These are phyloP conservation scores for Eleginops maclovinus DNA, from an alignment of 2,113 vertebrate genomes.

Conservation along the genomic window DNA sequence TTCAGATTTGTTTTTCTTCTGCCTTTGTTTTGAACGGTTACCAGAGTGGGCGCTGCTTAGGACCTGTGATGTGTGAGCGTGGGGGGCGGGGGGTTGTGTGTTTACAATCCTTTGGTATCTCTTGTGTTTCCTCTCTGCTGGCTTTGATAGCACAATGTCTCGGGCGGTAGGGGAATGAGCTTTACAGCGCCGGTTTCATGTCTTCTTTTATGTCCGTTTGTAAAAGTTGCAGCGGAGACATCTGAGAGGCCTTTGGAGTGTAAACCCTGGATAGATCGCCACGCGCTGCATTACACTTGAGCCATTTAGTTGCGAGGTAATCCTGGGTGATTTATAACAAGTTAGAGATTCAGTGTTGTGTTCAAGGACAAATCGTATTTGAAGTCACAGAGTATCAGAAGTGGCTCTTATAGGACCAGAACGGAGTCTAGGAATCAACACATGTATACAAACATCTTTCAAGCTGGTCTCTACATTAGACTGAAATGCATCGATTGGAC, in stretches of 20 bases:
- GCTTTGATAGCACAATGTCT: constrained; percentile 70
- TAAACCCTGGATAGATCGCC: constrained; percentile 40
- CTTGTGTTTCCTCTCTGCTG: constrained; percentile 65
- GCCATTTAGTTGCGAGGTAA: constrained; percentile 37
- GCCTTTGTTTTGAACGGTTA: constrained; percentile 27
- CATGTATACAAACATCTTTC: too few species aligned
- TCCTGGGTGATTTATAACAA: constrained; percentile 31
- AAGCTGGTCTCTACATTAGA: too few species aligned
- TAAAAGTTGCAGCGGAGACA: constrained; percentile 58
- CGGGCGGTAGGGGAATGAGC: constrained; percentile 57
- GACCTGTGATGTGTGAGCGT: constrained; percentile 65
- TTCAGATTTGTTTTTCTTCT: background rate
- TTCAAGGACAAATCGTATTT: constrained; percentile 46
- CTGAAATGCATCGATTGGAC: too few species aligned
- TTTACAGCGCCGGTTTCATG: constrained; percentile 48
- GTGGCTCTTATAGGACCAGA: background rate
- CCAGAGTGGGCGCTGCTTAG: constrained; percentile 56
- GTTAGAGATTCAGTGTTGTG: constrained; percentile 7
- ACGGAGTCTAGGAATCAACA: too few species aligned
- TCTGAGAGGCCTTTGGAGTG: constrained; percentile 51
- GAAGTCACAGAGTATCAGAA: background rate
- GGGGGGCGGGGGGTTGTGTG: constrained; percentile 55
- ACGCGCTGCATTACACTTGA: background rate
- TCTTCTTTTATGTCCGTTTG: constrained; percentile 67
- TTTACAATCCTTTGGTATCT: constrained; percentile 69